Base-by-base conservation (phyloP, 2,888 invertebrate species). In the Lathronympha strigana region DNA sequence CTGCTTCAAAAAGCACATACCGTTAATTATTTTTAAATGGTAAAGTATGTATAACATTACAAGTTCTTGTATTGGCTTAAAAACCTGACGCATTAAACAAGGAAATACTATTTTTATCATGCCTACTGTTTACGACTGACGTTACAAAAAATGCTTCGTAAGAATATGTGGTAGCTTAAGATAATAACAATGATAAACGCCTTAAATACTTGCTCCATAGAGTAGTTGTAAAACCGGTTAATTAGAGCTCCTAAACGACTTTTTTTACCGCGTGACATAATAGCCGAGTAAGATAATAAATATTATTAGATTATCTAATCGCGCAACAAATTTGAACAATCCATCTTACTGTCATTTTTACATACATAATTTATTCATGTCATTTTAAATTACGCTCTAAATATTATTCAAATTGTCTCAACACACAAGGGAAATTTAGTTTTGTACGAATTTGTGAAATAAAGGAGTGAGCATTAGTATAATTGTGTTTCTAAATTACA, bases 391-490 rank as follows among this genome's bases (percentile, higher is more conserved):
- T 17, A 43, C 1, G 31, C 8, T 50, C 36, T 21, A 54, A 38
- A 36, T 45, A 58, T 28, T 45, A 45, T 54, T 54, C 13, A 33
- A 43, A 57, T 40, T 49, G 36, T 58, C 51, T 58, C 19, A 36
- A 50, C 58, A 36, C 58, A 53, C 64, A 15, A 51, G 58, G 58
- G 64, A 58, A 58, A 64, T 64, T 25, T 64, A 15, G 19, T 36
- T 36, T 36, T 19, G 11, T 31, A 31, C 8, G 8, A 57, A 45
- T 57, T 45, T 9, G 43, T 31, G 11, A 31, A 43, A 43, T 55
- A 28, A 57, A 31, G 43, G 21, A 45, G 19, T 13, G 31, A 31
- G 11, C 57, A 57, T 57, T 57, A 31, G 45, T 45, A 17, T 40
- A 40, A 55, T 55, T 28, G 28, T 17, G 23, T 45, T 21, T 21